Evolutionary conservation across 2,797 vertebrate species (phyloP).

Genomic region (Harpagifer antarcticus): DNA sequence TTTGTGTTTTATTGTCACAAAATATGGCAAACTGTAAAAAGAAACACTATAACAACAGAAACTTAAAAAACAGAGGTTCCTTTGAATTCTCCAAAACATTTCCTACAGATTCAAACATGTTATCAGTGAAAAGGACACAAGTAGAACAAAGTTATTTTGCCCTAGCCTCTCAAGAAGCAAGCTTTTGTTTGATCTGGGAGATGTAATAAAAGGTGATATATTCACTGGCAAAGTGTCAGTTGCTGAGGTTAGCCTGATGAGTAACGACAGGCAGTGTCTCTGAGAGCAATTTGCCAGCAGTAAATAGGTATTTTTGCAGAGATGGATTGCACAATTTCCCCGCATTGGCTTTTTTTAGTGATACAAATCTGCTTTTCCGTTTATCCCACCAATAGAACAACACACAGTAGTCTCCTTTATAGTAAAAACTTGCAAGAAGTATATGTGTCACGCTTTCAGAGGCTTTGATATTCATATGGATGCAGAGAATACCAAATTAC

Average conservation of each 20-base stretch:
- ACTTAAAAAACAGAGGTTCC: not conserved
- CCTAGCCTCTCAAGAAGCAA: slow-evolving; percentile 3
- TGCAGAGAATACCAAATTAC: not conserved
- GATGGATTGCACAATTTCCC: slow-evolving; percentile 30
- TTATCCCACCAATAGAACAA: slow-evolving; percentile 10
- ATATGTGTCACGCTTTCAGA: not conserved
- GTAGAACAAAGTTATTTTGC: slow-evolving; percentile 1
- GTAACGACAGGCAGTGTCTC: slow-evolving; percentile 34
- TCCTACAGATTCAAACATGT: not conserved
- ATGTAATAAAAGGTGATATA: slow-evolving; percentile 30
- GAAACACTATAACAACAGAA: not conserved
- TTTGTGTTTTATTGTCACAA: slow-evolving; percentile 34
- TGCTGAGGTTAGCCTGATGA: slow-evolving; percentile 41
- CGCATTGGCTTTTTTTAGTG: slow-evolving; percentile 13
- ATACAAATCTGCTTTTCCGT: slow-evolving; percentile 19
- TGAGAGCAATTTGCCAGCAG: slow-evolving; percentile 30
- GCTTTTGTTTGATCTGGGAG: slow-evolving; percentile 5
- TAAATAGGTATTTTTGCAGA: slow-evolving; percentile 41
- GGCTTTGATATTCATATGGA: not conserved
- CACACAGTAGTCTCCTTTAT: not conserved
- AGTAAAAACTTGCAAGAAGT: not conserved
- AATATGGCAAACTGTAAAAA: not conserved
- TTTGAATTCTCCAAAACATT: not conserved
- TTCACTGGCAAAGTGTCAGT: slow-evolving; percentile 31
- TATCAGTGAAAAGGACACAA: slow-evolving; percentile 3